Evolutionary conservation across 2,797 vertebrate genomes (phyloP).

Genomic region (Gymnodraco acuticeps): DNA sequence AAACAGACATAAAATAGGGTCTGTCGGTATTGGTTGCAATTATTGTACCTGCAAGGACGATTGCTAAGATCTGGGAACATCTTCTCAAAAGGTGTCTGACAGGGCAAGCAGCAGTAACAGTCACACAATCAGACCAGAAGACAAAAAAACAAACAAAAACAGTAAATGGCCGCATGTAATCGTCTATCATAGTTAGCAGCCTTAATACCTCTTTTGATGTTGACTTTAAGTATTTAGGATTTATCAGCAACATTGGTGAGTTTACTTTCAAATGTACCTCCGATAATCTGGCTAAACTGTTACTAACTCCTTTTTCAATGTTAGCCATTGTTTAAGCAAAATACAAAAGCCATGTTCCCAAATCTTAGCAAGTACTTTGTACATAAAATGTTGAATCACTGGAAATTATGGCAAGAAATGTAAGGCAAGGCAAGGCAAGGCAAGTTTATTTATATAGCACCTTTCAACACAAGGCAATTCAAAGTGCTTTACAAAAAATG

Average conservation of each 20-base stretch:
- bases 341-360: background rate
- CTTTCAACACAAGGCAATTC: too few species aligned
- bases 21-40: background rate
- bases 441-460: too few species aligned
- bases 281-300: background rate
- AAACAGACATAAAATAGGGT: background rate
- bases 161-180: background rate
- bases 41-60: background rate
- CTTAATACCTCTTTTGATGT: background rate
- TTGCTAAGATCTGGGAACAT: background rate
- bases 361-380: background rate
- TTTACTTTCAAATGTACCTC: background rate
- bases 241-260: background rate
- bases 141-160: background rate
- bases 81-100: background rate
- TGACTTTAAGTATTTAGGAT: background rate
- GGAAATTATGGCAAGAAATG: background rate
- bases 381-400: background rate
- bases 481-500: too few species aligned
- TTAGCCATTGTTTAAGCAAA: background rate
- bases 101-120: background rate
- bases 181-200: background rate
- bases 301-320: background rate
- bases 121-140: background rate
- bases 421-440: too few species aligned